Percentiles rank a stretch among this genome's conserved stretches.
These are phyloP conservation scores for Aphelocoma californica DNA, from an alignment of 2,797 vertebrate genomes.

Conservation along the genomic window DNA sequence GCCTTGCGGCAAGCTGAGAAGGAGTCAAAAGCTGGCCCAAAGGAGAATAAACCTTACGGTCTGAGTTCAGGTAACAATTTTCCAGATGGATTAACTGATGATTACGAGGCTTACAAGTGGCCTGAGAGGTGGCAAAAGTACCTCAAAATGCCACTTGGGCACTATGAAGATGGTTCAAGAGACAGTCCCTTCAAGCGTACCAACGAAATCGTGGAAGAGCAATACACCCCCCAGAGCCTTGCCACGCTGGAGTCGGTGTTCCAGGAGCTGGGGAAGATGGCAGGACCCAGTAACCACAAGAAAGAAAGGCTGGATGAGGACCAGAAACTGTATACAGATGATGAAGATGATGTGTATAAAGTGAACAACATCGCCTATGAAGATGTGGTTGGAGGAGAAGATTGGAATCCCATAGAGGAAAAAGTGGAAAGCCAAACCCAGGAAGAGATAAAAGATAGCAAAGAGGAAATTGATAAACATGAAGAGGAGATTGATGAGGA, in stretches of 20 bases:
- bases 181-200: conserved; percentile 89
- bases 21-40: conserved; percentile 69
- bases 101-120: conserved; percentile 85
- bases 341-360: conserved; percentile 83
- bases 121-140: conserved; percentile 73
- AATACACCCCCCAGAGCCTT: conserved; percentile 93
- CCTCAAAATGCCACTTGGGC: conserved; percentile 80
- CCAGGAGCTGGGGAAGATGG: conserved; percentile 89
- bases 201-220: conserved; percentile 93
- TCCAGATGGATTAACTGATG: conserved; percentile 69
- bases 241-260: conserved; percentile 94
- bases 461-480: conserved; percentile 77
- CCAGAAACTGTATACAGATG: conserved; percentile 81
- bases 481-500: conserved; percentile 80
- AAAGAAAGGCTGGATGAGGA: conserved; percentile 83
- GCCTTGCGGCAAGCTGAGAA: conserved; percentile 85
- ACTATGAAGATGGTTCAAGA: conserved; percentile 82
- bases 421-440: conserved; percentile 89
- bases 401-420: conserved; percentile 88
- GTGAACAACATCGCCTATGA: conserved; percentile 85
- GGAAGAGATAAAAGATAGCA: conserved; percentile 89
- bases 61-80: conserved; percentile 78
- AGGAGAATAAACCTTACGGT: conserved; percentile 78
- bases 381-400: conserved; percentile 85
- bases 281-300: conserved; percentile 74